Evolutionary conservation across 1,140 invertebrate genomes (phyloP), one percentile per base, ranked within the genome.

Genomic region (Drosophila orosa): DNA sequence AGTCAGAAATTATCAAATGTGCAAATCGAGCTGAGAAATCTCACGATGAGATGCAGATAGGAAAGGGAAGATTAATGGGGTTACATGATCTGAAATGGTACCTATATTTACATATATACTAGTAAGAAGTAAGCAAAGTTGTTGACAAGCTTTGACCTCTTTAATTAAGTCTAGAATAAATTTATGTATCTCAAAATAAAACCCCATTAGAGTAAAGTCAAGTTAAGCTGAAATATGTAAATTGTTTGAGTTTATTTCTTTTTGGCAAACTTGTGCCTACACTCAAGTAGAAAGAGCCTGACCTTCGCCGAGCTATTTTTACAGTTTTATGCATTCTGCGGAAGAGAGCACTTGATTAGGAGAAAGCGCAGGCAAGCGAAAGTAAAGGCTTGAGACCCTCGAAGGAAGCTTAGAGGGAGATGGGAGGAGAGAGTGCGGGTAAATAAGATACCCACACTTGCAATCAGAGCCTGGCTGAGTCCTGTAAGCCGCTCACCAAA

Each of bases 401-500:
- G 61, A 24, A 29, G 29, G 35, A 29, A 50, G 15, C 22, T 8
- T 29, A 22, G 15, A 15, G 12, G 27, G 9, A 5, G 12, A n/a
- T n/a, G 22, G 17, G 13, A 3, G 13, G 1, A 0, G 12, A 9
- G 9, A 19, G 29, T 67, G 42, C 25, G 63, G 17, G 44, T 45
- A 67, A 67, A 67, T 68, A 68, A 54, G 35, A 68, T 25, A 33
- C 50, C 6, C 40, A 45, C 66, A 45, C 39, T 27, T 40, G 39
- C 65, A 80, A 69, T 62, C 58, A 75, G 47, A 63, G 81, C 61
- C 60, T 44, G 73, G 40, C 40, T 47, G 61, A 85, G 72, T 45
- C 61, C 45, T 83, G 81, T 77, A 73, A 80, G 63, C 75, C 60
- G 80, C 75, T 60, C 68, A 74, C 39, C 80, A 74, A 78, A 78